phyloP scores from a whole-genome alignment of 1,140 invertebrate species.

The Zaprionus nigranus region DNA sequence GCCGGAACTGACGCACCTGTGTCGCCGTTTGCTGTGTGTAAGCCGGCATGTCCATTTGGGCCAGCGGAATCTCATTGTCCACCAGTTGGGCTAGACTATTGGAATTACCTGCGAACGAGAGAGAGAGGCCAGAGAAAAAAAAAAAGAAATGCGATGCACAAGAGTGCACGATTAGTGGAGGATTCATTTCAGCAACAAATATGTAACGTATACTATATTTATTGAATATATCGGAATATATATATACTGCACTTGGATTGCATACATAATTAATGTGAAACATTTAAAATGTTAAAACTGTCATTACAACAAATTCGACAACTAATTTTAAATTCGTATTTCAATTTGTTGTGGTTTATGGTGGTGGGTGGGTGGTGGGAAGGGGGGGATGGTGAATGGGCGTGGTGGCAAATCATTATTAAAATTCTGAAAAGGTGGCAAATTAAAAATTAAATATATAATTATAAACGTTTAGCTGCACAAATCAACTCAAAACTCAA shows the following conservation, averaged over 20 bases:
- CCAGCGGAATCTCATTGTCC: conserved; percentile 87
- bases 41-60: conserved; percentile 84
- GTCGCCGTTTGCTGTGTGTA: conserved; percentile 67
- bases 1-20: conserved; percentile 71
- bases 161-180: conserved; percentile 31
- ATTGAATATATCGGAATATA: conserved; percentile 14
- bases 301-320: conserved; percentile 80
- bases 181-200: background rate
- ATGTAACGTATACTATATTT: background rate
- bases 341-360: conserved; percentile 57
- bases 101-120: conserved; percentile 86
- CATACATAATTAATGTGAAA: conserved; percentile 62
- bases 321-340: conserved; percentile 77
- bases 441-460: conserved; percentile 62
- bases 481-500: conserved; percentile 51
- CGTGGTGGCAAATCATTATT: conserved; percentile 56
- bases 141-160: conserved; percentile 18
- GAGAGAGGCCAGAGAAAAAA: background rate
- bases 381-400: conserved; percentile 15
- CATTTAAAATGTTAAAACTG: conserved; percentile 71
- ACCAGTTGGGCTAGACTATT: conserved; percentile 88
- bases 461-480: conserved; percentile 25
- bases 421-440: conserved; percentile 66
- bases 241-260: conserved; percentile 24
- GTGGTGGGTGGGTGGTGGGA: conserved; percentile 20